phyloP scores from a whole-genome alignment of 2,888 invertebrate species.

The Tenthredo distinguenda region DNA sequence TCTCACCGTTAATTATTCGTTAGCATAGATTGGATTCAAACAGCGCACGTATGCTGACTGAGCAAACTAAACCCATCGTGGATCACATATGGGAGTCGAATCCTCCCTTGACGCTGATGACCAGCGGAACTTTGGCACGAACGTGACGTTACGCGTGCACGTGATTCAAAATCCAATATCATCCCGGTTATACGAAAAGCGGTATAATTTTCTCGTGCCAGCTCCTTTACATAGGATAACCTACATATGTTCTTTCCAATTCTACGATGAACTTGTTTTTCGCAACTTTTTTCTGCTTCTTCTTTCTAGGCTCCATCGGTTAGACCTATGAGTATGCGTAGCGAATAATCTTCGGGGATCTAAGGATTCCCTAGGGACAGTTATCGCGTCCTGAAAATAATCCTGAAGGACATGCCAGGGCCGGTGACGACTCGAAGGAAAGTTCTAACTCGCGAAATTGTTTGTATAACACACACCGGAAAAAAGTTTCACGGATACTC shows the following conservation, averaged over 20 bases:
- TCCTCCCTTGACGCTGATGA: constrained; percentile 17
- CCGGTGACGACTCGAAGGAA: background rate
- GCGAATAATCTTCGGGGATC: constrained; percentile 15
- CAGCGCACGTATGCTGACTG: background rate
- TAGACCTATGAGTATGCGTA: background rate
- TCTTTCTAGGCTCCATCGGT: background rate
- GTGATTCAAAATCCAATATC: constrained; percentile 41
- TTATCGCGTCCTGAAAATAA: background rate
- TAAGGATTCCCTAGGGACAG: background rate
- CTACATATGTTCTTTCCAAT: background rate
- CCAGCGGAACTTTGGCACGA: constrained; percentile 23
- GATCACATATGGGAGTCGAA: constrained; percentile 24
- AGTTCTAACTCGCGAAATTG: constrained; percentile 8
- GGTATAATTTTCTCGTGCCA: background rate
- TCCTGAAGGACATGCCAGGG: constrained; percentile 32
- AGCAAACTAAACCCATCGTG: constrained; percentile 1
- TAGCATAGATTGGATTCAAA: background rate
- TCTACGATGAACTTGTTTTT: background rate
- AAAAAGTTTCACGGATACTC: background rate
- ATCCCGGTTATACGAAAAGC: background rate
- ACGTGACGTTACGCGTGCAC: constrained; percentile 21
- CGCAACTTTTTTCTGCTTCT: background rate
- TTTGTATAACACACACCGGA: background rate
- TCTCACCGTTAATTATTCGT: constrained; percentile 33
- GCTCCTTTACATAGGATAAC: background rate